phyloP scores from a whole-genome alignment of 2,888 invertebrate genomes.

The Magallana nippona region DNA sequence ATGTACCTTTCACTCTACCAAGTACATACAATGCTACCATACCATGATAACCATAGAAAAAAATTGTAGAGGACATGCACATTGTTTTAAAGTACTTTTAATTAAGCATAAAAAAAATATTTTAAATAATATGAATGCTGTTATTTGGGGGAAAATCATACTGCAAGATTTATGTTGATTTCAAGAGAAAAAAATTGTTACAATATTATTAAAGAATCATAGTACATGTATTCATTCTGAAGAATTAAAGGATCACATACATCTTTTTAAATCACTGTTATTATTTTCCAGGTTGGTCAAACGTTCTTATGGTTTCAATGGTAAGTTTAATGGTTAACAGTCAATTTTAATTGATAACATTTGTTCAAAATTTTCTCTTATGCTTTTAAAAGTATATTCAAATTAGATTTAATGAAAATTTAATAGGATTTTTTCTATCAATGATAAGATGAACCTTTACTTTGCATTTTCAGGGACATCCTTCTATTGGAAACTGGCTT shows the following conservation, averaged over 20 bases:
- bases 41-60: no score
- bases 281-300: conserved; percentile 84
- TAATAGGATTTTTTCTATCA: neutral
- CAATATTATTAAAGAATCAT: neutral
- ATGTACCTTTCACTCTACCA: conserved; percentile 88
- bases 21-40: conserved; percentile 66
- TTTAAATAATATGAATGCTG: no score
- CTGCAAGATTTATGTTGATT: neutral
- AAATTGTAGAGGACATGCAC: no score
- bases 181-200: neutral
- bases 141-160: no score
- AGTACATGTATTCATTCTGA: neutral
- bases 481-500: conserved; percentile 88
- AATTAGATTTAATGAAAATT: neutral
- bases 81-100: no score
- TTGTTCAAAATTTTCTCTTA: neutral
- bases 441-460: no score
- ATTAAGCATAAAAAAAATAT: no score
- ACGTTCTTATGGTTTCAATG: conserved; percentile 88
- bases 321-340: conserved; percentile 81
- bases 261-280: neutral
- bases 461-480: conserved; percentile 84
- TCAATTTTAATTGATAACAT: neutral
- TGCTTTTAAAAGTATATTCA: neutral
- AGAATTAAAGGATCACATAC: neutral